Evolutionary conservation across 2,113 vertebrate species (phyloP).

Genomic region (Neomonachus schauinslandi): DNA sequence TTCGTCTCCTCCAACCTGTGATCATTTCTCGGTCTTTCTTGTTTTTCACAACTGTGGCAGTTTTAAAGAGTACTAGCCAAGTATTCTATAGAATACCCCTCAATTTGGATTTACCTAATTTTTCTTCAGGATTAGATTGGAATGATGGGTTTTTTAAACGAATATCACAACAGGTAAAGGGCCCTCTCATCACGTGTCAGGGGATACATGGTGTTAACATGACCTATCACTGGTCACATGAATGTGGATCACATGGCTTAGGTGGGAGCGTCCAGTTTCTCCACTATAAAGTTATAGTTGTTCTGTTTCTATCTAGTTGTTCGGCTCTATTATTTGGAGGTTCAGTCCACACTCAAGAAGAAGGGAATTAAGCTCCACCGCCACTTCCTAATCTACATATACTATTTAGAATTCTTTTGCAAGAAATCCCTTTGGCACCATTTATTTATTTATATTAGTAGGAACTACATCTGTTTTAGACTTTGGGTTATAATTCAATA

Average conservation of each 20-base stretch:
- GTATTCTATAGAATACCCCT: background rate
- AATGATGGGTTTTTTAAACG: background rate
- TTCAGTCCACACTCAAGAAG: background rate
- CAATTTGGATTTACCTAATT: background rate
- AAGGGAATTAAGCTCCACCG: background rate
- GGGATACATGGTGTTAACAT: rapidly evolving
- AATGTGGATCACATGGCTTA: too few relatives aligned
- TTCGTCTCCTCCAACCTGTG: background rate
- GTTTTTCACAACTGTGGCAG: background rate
- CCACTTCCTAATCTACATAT: background rate
- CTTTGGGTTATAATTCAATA: background rate
- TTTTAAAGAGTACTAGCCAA: background rate
- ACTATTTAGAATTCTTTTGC: background rate
- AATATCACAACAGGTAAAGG: background rate
- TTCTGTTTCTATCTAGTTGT: background rate
- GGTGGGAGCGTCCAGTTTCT: background rate
- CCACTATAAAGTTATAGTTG: background rate
- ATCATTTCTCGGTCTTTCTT: background rate
- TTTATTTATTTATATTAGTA: background rate
- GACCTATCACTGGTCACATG: background rate
- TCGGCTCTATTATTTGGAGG: background rate
- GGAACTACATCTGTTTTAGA: background rate
- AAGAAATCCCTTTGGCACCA: background rate
- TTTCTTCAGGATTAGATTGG: background rate
- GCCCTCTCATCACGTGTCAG: background rate